These are phyloP conservation scores for Atrina japonica DNA, from an alignment of 2,888 invertebrate species.

Conservation along the genomic window DNA sequence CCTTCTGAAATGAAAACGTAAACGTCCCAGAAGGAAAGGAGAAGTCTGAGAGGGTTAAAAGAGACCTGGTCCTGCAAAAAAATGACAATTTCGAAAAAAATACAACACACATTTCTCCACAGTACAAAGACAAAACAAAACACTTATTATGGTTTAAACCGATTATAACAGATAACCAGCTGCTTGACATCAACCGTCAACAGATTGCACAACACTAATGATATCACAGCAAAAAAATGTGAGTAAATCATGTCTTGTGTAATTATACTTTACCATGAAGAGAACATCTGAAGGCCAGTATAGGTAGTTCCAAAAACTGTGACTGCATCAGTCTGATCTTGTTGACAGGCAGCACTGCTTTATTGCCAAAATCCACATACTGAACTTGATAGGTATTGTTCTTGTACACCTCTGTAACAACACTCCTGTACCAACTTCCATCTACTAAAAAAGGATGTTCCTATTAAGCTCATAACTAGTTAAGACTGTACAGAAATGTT, in stretches of 20 bases:
- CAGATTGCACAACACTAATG: background rate
- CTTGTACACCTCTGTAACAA: conserved; percentile 47
- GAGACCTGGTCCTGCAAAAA: too few species aligned
- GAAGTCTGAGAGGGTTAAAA: too few species aligned
- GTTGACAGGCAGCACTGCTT: conserved; percentile 46
- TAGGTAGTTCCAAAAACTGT: conserved; percentile 50
- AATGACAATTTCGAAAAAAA: too few species aligned
- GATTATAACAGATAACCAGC: background rate
- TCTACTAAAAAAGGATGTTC: conserved; percentile 41
- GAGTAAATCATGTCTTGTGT: too few species aligned
- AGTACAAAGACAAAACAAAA: too few species aligned
- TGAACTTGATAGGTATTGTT: conserved; percentile 59
- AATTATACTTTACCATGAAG: conserved; percentile 46
- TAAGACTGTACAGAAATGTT: background rate
- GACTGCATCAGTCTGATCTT: conserved; percentile 40
- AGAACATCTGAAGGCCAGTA: conserved; percentile 43
- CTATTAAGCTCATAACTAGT: background rate
- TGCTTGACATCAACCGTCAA: background rate
- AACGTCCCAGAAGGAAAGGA: too few species aligned
- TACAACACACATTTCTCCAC: too few species aligned
- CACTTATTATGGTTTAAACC: background rate
- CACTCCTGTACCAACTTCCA: conserved; percentile 59
- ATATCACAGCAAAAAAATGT: too few species aligned
- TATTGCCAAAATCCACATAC: conserved; percentile 78
- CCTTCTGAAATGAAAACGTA: too few species aligned